Conservation (phyloP, 2,113 vertebrate species). For the Tautogolabrus adspersus region DNA sequence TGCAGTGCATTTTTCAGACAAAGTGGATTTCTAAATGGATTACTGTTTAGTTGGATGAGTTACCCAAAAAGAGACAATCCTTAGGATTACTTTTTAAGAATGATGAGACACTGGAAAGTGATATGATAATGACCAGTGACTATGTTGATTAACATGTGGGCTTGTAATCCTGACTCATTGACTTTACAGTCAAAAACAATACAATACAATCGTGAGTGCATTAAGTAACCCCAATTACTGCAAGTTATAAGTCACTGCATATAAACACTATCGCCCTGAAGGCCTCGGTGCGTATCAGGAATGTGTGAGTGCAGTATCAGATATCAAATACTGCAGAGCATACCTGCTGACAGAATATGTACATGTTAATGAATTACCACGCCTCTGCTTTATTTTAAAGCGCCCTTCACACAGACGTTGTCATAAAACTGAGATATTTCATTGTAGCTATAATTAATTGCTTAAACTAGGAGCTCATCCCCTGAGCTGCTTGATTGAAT, state of each 20-base stretch:
- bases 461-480: background rate
- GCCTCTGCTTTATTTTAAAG: conserved; percentile 5
- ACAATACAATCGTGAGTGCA: conserved; percentile 38
- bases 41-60: too few species aligned
- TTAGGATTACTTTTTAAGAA: too few species aligned
- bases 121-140: background rate
- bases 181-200: conserved; percentile 28
- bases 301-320: conserved; percentile 12
- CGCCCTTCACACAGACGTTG: conserved; percentile 8
- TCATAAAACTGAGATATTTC: conserved; percentile 30
- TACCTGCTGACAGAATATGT: background rate
- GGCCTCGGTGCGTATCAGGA: conserved; percentile 9
- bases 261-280: conserved; percentile 23
- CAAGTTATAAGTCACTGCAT: conserved; percentile 33
- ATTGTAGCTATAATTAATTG: conserved; percentile 53
- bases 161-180: conserved; percentile 14
- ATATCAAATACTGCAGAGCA: conserved; percentile 15
- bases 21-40: background rate
- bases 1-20: background rate
- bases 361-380: conserved; percentile 28
- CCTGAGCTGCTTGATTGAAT: conserved; percentile 20
- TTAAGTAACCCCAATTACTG: conserved; percentile 57
- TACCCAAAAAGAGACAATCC: too few species aligned
- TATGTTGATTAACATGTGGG: conserved; percentile 7
- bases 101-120: too few species aligned